Evolutionary conservation across 2,113 vertebrate species (phyloP).

Genomic region (Typhlomys cinereus): DNA sequence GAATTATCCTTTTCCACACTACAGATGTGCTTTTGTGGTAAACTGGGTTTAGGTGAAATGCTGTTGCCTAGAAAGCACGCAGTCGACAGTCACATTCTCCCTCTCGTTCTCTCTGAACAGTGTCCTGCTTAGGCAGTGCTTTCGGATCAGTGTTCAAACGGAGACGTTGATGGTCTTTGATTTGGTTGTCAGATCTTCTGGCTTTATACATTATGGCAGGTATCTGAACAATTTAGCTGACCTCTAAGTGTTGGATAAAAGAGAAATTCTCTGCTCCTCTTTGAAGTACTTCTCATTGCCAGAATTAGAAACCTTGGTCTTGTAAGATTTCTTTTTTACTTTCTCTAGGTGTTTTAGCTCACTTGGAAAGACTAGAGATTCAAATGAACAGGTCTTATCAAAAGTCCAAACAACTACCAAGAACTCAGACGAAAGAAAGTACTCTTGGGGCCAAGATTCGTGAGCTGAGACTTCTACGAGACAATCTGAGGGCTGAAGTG

Average conservation of each 20-base stretch:
- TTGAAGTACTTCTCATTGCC: background rate
- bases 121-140: background rate
- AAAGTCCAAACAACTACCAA: background rate
- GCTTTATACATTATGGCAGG: background rate
- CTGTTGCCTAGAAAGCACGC: background rate
- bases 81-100: background rate
- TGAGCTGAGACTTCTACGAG: constrained; percentile 70
- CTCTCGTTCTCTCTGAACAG: background rate
- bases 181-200: background rate
- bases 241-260: background rate
- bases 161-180: background rate
- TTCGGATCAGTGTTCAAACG: background rate
- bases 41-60: background rate
- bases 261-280: background rate
- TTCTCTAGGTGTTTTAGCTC: constrained; percentile 76
- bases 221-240: background rate
- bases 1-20: background rate
- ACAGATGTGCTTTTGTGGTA: background rate
- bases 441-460: constrained; percentile 43
- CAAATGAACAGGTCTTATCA: background rate
- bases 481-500: constrained; percentile 74
- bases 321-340: background rate
- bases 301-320: background rate
- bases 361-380: constrained; percentile 81
- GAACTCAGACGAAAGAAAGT: background rate